A percentile compares a stretch with the other conserved stretches of the same genome.
phyloP scores from a whole-genome alignment of 92 coral and sea anemone genomes.

The Pocillopora grandis region DNA sequence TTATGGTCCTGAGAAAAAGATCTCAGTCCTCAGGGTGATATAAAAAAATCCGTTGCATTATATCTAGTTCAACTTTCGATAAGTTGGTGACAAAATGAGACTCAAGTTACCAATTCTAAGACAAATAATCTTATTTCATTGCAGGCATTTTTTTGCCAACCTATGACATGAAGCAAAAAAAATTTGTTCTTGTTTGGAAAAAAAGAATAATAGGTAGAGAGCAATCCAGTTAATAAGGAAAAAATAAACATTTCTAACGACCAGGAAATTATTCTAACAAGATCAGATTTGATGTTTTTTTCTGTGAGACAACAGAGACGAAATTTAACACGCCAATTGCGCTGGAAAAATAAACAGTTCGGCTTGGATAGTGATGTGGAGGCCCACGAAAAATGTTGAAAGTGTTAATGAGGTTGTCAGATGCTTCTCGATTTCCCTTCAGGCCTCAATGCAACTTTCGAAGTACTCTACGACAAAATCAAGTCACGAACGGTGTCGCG shows the following conservation, averaged over 20 bases:
- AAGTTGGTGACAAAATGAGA: not conserved
- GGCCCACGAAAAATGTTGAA: not conserved
- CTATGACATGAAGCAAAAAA: not conserved
- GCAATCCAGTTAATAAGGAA: not conserved
- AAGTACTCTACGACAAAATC: not conserved
- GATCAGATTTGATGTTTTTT: not conserved
- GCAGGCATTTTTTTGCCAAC: constrained; percentile 6
- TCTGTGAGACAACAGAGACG: constrained; percentile 10
- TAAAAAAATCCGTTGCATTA: not conserved
- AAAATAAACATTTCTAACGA: not conserved
- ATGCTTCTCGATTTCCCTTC: not conserved
- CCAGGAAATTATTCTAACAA: not conserved
- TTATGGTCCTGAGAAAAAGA: too few species aligned
- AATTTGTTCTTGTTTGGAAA: not conserved
- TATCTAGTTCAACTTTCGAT: not conserved
- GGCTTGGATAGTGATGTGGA: constrained; percentile 4
- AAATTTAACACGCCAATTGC: constrained; percentile 1
- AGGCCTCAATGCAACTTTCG: not conserved
- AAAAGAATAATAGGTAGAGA: not conserved
- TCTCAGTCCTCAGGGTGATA: too few species aligned
- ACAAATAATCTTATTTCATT: not conserved
- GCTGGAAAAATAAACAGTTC: constrained; percentile 17
- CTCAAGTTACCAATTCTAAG: not conserved
- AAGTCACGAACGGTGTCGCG: not conserved
- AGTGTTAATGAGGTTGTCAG: constrained; percentile 27